Percentiles rank a stretch among this genome's conserved stretches.
Evolutionary conservation across 2,113 vertebrate genomes (phyloP).

Genomic region (Chrysemys picta): DNA sequence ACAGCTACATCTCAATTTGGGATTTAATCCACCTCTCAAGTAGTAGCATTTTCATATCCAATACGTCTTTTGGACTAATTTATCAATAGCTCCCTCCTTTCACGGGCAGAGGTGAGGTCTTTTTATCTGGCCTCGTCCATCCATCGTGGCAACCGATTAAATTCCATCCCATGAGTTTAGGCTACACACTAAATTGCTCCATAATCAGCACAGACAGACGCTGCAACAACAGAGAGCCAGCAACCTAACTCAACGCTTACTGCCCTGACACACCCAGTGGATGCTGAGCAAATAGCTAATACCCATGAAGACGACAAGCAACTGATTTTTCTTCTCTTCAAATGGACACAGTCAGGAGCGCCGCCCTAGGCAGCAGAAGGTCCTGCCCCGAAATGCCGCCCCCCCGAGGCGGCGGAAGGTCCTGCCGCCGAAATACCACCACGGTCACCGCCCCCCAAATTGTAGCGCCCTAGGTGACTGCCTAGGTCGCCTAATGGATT

Average conservation of each 20-base stretch:
- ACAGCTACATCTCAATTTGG: neutral
- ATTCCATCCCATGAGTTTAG: neutral
- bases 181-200: neutral
- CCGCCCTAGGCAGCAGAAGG: too few relatives aligned
- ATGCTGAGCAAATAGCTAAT: neutral
- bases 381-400: too few relatives aligned
- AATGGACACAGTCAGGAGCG: neutral
- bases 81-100: neutral
- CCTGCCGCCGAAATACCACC: too few relatives aligned
- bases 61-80: neutral
- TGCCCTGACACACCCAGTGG: neutral
- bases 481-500: too few relatives aligned
- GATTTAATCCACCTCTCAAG: neutral
- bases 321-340: too few relatives aligned
- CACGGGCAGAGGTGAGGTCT: neutral
- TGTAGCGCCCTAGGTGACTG: too few relatives aligned
- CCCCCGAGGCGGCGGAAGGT: too few relatives aligned
- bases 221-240: neutral
- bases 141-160: neutral
- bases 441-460: too few relatives aligned
- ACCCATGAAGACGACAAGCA: too few relatives aligned
- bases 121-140: neutral
- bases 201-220: neutral
- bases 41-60: neutral
- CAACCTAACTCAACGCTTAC: neutral